These are phyloP conservation scores for Formica aserva DNA, from an alignment of 2,888 invertebrate species.

Conservation along the genomic window DNA sequence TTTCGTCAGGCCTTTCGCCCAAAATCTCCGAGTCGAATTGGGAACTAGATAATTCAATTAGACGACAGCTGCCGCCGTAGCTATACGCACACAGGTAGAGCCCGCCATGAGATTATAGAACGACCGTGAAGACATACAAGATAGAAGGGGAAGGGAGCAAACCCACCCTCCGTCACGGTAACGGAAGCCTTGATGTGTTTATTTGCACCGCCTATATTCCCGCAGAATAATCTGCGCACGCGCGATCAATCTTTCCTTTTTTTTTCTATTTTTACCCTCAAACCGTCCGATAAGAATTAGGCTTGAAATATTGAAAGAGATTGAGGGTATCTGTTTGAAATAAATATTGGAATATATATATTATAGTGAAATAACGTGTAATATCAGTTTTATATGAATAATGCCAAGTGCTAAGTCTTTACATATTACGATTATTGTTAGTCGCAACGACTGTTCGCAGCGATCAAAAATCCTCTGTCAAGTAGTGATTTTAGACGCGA, in stretches of 20 bases:
- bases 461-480: neutral
- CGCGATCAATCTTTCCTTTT: constrained; percentile 16
- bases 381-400: neutral
- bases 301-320: neutral
- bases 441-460: neutral
- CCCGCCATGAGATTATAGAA: constrained; percentile 65
- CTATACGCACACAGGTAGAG: constrained; percentile 70
- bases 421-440: neutral
- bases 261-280: constrained; percentile 11
- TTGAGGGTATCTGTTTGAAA: neutral
- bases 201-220: constrained; percentile 69
- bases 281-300: constrained; percentile 5
- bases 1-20: constrained; percentile 82
- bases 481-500: neutral
- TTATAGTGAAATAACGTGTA: neutral
- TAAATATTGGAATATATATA: neutral
- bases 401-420: neutral
- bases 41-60: constrained; percentile 86
- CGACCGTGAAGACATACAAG: constrained; percentile 48
- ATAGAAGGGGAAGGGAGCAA: constrained; percentile 43
- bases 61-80: constrained; percentile 82
- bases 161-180: constrained; percentile 73
- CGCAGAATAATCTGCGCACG: constrained; percentile 7
- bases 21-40: constrained; percentile 85
- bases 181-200: constrained; percentile 73